Evolutionary conservation across 1,140 invertebrate genomes (phyloP), one percentile per base, ranked within the genome.

Genomic region (Aporrectodea caliginosa): DNA sequence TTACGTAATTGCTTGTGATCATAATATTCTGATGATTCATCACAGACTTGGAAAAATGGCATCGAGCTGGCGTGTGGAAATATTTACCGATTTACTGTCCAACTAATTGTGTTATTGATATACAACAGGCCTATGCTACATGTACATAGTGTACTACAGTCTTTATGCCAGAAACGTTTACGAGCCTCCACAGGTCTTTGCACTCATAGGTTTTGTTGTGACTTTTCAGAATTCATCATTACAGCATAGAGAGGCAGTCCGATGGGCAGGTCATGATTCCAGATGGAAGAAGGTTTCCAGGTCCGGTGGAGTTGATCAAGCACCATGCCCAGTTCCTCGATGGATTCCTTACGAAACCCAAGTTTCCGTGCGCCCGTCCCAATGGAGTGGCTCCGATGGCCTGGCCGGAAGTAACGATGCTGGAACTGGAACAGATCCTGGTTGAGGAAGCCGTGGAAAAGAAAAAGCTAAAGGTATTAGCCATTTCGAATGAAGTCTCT

Each of bases 381-480:
- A 79, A 85, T 29, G 83, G 84, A 30, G 84, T 86, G 33, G 84
- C 85, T 2, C 85, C 88, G 1, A 86, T 88, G 68, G 86, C 87
- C n/a, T 89, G 89, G 79, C 84, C 88, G 75, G 89, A 89, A 12
- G 85, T 90, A 70, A 87, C 88, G 0, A 86, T 87, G 75, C 83
- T 84, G n/a, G 85, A 88, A 58, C 83, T 90, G 31, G 86, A 90
- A 31, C 82, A 85, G 68, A 82, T 85, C 35, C 83, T 90, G 69
- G 73, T 87, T 16, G 78, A 81, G 27, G 87, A 87, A 78, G 87
- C 87, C 79, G 22, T 58, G 6, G 84, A 85, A 35, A 79, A 68
- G 16, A 34, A 80, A 43, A 77, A 79, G 77, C 83, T 83, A 76
- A 31, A 76, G 6, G 75, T 76, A 58, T n/a, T n/a, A n/a, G 22